phyloP scores from a whole-genome alignment of 1,140 invertebrate genomes.

The Platorchestia sp. region DNA sequence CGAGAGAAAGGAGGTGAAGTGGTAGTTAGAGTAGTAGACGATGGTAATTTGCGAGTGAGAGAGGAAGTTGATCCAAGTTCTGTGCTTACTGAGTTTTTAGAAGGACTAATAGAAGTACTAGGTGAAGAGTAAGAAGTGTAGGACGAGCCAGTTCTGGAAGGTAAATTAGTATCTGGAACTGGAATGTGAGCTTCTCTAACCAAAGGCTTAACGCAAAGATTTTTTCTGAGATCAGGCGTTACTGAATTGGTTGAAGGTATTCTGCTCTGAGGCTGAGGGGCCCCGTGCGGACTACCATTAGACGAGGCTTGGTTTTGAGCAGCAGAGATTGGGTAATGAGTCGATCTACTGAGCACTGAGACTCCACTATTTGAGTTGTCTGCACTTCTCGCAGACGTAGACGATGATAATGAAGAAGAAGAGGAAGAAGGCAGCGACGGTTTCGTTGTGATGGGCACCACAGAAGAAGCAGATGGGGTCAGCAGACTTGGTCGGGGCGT shows the following conservation, averaged over 20 bases:
- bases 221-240: constrained; percentile 39
- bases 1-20: constrained; percentile 35
- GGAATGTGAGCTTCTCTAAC: constrained; percentile 35
- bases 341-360: constrained; percentile 28
- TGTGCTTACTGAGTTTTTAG: background rate
- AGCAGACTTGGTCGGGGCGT: constrained; percentile 45
- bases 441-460: constrained; percentile 52
- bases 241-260: constrained; percentile 1
- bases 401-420: background rate
- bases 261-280: constrained; percentile 1
- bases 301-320: background rate
- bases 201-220: background rate
- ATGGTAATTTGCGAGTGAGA: constrained; percentile 22
- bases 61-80: background rate
- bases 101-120: background rate
- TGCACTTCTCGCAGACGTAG: background rate
- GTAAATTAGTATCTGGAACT: constrained; percentile 5
- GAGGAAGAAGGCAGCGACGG: constrained; percentile 41
- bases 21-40: constrained; percentile 32
- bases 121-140: background rate
- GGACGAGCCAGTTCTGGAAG: background rate
- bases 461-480: constrained; percentile 32
- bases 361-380: constrained; percentile 22
- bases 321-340: background rate
- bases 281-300: background rate